Percentiles rank a stretch among this genome's conserved stretches.
Evolutionary conservation across 2,797 vertebrate species (phyloP).

Genomic region (Pantherophis alleghaniensis): DNA sequence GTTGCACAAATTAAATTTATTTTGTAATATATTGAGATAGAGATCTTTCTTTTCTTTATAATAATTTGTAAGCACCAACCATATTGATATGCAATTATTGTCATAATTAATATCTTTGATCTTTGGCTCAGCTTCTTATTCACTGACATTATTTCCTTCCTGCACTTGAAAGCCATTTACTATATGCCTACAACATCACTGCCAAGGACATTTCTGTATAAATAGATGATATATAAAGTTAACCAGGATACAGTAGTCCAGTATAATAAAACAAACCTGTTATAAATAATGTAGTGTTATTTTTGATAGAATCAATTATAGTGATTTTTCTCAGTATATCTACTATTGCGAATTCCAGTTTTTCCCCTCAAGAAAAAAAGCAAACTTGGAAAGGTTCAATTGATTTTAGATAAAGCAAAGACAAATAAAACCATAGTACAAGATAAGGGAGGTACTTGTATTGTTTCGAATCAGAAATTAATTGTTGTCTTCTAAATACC

Average conservation of each 20-base stretch:
- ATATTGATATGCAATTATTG: not conserved
- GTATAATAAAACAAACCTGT: constrained; percentile 49
- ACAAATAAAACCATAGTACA: constrained; percentile 54
- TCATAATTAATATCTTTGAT: not conserved
- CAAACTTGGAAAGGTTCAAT: constrained; percentile 52
- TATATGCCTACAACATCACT: constrained; percentile 34
- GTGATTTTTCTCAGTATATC: constrained; percentile 50
- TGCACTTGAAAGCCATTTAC: constrained; percentile 24
- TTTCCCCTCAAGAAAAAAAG: constrained; percentile 61
- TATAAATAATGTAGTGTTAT: constrained; percentile 53
- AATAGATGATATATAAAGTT: constrained; percentile 35
- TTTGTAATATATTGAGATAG: not conserved
- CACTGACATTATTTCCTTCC: not conserved
- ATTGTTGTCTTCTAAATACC: constrained; percentile 59
- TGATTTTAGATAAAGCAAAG: constrained; percentile 62
- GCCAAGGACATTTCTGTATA: constrained; percentile 36
- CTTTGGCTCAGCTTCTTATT: not conserved
- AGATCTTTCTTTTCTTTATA: not conserved
- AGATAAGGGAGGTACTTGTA: constrained; percentile 53
- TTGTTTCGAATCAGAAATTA: constrained; percentile 56
- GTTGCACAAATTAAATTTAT: not conserved
- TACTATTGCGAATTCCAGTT: constrained; percentile 59
- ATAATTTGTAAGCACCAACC: not conserved
- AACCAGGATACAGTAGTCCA: constrained; percentile 44
- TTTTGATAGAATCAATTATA: constrained; percentile 62